phyloP scores from a whole-genome alignment of 1,140 invertebrate species.

The Atta cephalotes region DNA sequence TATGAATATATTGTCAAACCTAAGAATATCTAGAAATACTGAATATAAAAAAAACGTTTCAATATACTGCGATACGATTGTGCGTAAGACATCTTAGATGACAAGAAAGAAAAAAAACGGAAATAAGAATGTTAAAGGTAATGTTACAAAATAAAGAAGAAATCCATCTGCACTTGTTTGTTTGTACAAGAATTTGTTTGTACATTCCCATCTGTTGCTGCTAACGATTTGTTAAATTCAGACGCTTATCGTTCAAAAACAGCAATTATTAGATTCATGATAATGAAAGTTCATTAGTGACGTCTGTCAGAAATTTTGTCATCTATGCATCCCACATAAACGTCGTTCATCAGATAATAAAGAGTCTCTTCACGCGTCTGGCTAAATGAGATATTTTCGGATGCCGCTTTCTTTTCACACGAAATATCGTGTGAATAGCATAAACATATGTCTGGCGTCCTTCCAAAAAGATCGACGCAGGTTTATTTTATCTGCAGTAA shows the following conservation, averaged over 20 bases:
- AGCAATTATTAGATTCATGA: conserved; percentile 70
- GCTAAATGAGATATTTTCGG: conserved; percentile 49
- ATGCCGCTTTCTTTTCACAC: conserved; percentile 45
- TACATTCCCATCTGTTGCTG: neutral
- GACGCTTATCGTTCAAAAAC: conserved; percentile 22
- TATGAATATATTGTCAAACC: neutral
- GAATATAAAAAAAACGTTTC: neutral
- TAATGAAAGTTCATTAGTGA: conserved; percentile 59
- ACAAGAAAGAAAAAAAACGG: neutral
- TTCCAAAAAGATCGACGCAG: neutral
- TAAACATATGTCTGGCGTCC: neutral
- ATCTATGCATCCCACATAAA: conserved; percentile 58
- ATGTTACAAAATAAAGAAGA: conserved; percentile 5
- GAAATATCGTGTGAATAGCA: neutral
- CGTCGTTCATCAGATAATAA: conserved; percentile 51
- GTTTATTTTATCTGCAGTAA: conserved; percentile 19
- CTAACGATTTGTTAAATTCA: conserved; percentile 2
- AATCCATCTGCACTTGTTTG: neutral
- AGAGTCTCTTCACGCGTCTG: conserved; percentile 9
- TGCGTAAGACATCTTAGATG: neutral
- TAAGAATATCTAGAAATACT: neutral
- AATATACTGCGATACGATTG: neutral
- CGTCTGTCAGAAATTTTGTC: conserved; percentile 52
- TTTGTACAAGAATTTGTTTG: neutral
- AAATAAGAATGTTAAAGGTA: neutral